Conservation (phyloP, 2,113 vertebrate species). For the Shinisaurus crocodilurus region DNA sequence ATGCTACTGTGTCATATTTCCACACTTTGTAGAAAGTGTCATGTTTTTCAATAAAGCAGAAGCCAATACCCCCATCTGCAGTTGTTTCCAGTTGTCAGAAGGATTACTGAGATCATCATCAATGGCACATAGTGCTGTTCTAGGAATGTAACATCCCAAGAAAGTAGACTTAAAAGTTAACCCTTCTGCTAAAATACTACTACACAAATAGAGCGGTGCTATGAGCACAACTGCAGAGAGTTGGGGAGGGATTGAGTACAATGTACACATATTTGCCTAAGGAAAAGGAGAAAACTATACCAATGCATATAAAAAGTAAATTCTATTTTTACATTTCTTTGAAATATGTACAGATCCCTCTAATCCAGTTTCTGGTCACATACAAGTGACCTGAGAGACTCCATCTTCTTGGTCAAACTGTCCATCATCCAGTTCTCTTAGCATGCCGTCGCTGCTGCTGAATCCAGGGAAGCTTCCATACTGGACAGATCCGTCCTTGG, state of each 20-base stretch:
- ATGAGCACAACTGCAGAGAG: constrained; percentile 2
- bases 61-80: constrained; percentile 31
- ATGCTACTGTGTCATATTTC: background rate
- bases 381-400: constrained; percentile 94
- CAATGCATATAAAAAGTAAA: constrained; percentile 23
- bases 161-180: constrained; percentile 20
- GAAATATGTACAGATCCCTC: constrained; percentile 60
- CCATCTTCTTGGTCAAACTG: constrained; percentile 94
- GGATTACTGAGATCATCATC: background rate
- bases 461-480: constrained; percentile 82
- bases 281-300: constrained; percentile 28
- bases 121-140: constrained; percentile 34
- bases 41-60: constrained; percentile 37
- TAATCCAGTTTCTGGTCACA: constrained; percentile 77
- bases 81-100: constrained; percentile 52
- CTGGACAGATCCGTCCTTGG: constrained; percentile 55
- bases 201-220: constrained; percentile 31
- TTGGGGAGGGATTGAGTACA: constrained; percentile 6
- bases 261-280: constrained; percentile 14
- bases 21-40: constrained; percentile 32
- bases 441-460: constrained; percentile 79
- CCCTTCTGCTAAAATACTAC: constrained; percentile 47
- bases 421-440: constrained; percentile 90
- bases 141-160: constrained; percentile 13
- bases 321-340: constrained; percentile 11